These are phyloP conservation scores for Brenthis hecate DNA, from an alignment of 2,888 invertebrate species.

Conservation along the genomic window DNA sequence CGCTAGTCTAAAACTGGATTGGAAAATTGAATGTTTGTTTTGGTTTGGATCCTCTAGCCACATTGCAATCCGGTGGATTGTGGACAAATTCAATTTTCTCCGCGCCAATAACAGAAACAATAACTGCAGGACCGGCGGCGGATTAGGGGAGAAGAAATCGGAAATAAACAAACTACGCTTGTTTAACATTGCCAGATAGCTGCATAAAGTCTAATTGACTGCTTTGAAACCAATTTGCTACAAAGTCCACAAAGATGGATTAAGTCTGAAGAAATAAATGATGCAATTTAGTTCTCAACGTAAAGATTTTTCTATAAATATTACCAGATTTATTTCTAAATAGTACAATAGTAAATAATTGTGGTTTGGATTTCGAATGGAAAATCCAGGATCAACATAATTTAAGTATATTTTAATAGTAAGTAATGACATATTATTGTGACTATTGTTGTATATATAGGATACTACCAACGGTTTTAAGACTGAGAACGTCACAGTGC, in stretches of 20 bases:
- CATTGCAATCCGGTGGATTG: slow-evolving; percentile 69
- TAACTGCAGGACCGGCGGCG: slow-evolving; percentile 39
- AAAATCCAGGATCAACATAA: too few relatives aligned
- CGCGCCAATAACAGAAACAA: slow-evolving; percentile 69
- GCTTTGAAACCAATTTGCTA: slow-evolving; percentile 17
- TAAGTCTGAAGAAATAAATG: slow-evolving; percentile 11
- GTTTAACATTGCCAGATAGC: slow-evolving; percentile 25
- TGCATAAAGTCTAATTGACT: slow-evolving; percentile 30
- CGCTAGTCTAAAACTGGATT: slow-evolving; percentile 57
- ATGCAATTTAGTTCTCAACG: slow-evolving; percentile 1
- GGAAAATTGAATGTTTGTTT: slow-evolving; percentile 68
- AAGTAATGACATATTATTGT: too few relatives aligned
- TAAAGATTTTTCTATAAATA: not conserved
- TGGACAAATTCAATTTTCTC: slow-evolving; percentile 78
- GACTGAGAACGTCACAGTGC: too few relatives aligned
- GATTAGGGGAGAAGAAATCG: slow-evolving; percentile 34
- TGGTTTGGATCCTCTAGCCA: slow-evolving; percentile 58
- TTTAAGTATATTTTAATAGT: too few relatives aligned
- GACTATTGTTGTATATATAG: too few relatives aligned
- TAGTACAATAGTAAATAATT: not conserved
- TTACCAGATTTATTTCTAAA: not conserved
- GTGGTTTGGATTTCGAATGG: too few relatives aligned
- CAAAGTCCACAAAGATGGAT: slow-evolving; percentile 11
- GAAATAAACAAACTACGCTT: slow-evolving; percentile 30
- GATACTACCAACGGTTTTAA: too few relatives aligned